These are phyloP conservation scores for Galago senegalensis DNA, from an alignment of 2,797 vertebrate species.

Conservation along the genomic window DNA sequence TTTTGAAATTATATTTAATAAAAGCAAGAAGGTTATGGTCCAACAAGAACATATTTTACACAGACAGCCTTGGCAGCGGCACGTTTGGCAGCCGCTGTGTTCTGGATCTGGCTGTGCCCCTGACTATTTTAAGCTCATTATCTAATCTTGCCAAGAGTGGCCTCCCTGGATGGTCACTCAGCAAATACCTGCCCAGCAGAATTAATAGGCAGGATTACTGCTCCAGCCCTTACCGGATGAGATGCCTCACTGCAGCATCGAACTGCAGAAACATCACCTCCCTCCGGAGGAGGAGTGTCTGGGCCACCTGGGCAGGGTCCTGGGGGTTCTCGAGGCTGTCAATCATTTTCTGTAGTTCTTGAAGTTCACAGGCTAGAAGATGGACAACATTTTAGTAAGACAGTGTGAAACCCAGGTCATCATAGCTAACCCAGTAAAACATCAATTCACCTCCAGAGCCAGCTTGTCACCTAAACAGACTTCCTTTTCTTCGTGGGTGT, in stretches of 20 bases:
- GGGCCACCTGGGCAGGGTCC: constrained; percentile 86
- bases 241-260: constrained; percentile 87
- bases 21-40: background rate
- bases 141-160: constrained; percentile 27
- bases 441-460: background rate
- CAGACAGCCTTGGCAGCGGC: background rate
- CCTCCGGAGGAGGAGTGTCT: constrained; percentile 87
- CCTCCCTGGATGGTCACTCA: background rate
- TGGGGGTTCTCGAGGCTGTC: constrained; percentile 87
- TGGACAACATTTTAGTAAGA: constrained; percentile 23
- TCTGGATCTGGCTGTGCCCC: background rate
- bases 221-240: constrained; percentile 85
- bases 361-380: constrained; percentile 88
- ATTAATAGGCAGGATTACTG: background rate
- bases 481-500: background rate
- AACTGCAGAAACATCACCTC: constrained; percentile 90
- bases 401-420: background rate
- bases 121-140: constrained; percentile 55
- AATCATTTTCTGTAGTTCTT: constrained; percentile 89
- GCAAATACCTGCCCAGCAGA: background rate
- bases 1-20: constrained; percentile 51
- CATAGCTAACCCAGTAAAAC: background rate
- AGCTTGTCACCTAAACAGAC: background rate
- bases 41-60: background rate
- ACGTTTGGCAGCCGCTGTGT: background rate